A percentile compares a stretch with the other conserved stretches of the same genome.
These are phyloP conservation scores for Neolamprologus tretocephalus DNA, from an alignment of 2,113 vertebrate species.

Conservation along the genomic window DNA sequence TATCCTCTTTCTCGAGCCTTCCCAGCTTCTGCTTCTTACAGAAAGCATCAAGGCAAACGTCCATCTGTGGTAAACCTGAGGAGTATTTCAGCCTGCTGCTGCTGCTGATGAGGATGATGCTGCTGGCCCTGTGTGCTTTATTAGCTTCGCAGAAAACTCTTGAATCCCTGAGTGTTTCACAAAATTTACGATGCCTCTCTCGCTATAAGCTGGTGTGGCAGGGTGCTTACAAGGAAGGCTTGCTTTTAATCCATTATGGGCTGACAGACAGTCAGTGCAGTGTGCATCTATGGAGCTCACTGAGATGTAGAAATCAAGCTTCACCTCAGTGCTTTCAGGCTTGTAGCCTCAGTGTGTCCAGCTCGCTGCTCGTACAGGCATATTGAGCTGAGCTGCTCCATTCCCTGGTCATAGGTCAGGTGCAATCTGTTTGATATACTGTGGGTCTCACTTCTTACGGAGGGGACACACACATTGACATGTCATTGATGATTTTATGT, in stretches of 20 bases:
- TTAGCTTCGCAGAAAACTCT: constrained; percentile 17
- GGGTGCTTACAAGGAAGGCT: not conserved
- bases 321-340: not conserved
- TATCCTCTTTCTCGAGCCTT: not conserved
- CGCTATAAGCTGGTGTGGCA: not conserved
- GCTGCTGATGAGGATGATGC: not conserved
- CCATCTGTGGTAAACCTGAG: constrained; percentile 22
- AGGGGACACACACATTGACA: constrained; percentile 9
- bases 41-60: constrained; percentile 1
- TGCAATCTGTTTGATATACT: constrained; percentile 46
- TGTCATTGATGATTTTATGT: constrained; percentile 47
- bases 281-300: not conserved
- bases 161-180: constrained; percentile 10
- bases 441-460: not conserved
- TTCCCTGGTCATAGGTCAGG: constrained; percentile 43
- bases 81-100: not conserved
- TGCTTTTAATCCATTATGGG: not conserved
- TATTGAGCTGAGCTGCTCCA: not conserved
- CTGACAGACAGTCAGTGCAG: not conserved
- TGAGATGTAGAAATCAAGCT: not conserved
- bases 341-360: not conserved
- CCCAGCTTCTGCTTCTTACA: not conserved
- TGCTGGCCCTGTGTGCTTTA: constrained; percentile 15
- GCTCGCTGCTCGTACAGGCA: not conserved
- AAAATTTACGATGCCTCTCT: constrained; percentile 12